These are phyloP conservation scores for Amphipoea oculea DNA, from an alignment of 2,888 invertebrate genomes.

Conservation along the genomic window DNA sequence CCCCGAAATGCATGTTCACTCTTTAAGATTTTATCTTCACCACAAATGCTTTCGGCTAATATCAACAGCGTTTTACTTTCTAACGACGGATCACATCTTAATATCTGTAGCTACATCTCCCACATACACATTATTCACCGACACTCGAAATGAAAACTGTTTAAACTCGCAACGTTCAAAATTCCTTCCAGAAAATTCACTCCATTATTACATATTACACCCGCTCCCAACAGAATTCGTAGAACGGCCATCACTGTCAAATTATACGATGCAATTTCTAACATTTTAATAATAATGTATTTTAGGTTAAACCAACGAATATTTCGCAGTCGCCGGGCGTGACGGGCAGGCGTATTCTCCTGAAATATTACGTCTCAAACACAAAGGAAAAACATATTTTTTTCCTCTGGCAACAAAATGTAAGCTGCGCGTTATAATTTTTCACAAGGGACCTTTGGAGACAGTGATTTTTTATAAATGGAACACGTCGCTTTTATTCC, in stretches of 20 bases:
- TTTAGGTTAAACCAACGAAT: conserved; percentile 64
- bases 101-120: neutral
- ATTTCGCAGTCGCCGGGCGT: conserved; percentile 59
- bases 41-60: neutral
- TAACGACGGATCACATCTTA: neutral
- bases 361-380: conserved; percentile 78
- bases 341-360: conserved; percentile 63
- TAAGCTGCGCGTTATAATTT: conserved; percentile 77
- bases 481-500: conserved; percentile 65
- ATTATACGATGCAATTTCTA: conserved; percentile 67
- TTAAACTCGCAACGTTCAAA: conserved; percentile 27
- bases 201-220: conserved; percentile 53
- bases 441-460: conserved; percentile 77
- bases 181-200: conserved; percentile 32
- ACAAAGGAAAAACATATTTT: conserved; percentile 78
- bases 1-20: neutral
- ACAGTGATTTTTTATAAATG: conserved; percentile 74
- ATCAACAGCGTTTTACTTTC: neutral
- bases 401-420: conserved; percentile 72
- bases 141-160: conserved; percentile 5
- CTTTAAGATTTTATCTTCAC: neutral
- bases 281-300: conserved; percentile 69
- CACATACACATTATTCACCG: neutral
- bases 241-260: conserved; percentile 68
- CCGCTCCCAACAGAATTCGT: conserved; percentile 52